Evolutionary conservation across 2,797 vertebrate genomes (phyloP).

Genomic region (Anguilla obscura): DNA sequence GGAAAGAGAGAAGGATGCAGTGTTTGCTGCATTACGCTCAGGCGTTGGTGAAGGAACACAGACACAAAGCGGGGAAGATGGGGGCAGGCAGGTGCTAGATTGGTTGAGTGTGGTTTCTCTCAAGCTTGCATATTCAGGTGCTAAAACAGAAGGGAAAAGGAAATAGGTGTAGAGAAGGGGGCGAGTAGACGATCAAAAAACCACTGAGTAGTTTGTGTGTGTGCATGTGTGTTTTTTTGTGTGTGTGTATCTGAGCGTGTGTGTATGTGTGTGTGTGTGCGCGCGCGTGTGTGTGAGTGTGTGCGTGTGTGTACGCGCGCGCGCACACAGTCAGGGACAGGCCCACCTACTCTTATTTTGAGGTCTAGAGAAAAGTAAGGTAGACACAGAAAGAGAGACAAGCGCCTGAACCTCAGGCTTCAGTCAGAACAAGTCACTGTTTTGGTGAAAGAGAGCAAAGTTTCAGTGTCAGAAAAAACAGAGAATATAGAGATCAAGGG

Average conservation of each 20-base stretch:
- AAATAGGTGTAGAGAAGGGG: constrained; percentile 23
- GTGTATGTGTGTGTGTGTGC: not conserved
- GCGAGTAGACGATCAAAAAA: constrained; percentile 22
- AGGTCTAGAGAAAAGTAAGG: constrained; percentile 24
- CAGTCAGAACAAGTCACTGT: constrained; percentile 4
- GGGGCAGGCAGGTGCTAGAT: constrained; percentile 33
- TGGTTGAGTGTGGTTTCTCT: constrained; percentile 32
- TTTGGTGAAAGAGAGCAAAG: not conserved
- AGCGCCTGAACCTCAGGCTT: not conserved
- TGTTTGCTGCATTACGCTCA: constrained; percentile 26
- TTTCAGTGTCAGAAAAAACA: not conserved
- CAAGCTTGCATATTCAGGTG: constrained; percentile 33
- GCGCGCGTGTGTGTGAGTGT: constrained; percentile 11
- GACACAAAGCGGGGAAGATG: constrained; percentile 19
- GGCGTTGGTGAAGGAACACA: constrained; percentile 39
- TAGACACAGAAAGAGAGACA: constrained; percentile 20
- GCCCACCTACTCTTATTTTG: constrained; percentile 21
- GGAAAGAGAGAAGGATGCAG: not conserved
- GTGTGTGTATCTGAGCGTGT: not conserved
- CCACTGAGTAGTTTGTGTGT: not conserved
- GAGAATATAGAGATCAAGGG: not conserved
- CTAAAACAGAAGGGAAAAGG: constrained; percentile 6
- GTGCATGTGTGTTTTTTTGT: constrained; percentile 12
- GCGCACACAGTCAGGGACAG: not conserved
- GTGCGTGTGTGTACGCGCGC: not conserved